These are phyloP conservation scores for Erpornis zantholeuca DNA, from an alignment of 2,113 vertebrate genomes.

Conservation along the genomic window DNA sequence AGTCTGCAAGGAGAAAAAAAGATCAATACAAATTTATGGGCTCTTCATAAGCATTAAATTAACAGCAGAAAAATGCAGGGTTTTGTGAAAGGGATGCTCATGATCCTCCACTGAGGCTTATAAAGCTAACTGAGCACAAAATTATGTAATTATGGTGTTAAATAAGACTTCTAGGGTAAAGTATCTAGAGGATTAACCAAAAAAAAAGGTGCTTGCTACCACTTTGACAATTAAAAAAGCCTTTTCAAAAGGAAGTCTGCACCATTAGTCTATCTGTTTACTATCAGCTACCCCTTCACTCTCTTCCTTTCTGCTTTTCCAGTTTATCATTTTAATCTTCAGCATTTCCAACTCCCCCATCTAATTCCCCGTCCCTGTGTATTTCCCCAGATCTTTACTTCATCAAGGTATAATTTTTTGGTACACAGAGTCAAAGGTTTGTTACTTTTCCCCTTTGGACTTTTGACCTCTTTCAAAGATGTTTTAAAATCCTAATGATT, in stretches of 20 bases:
- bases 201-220: neutral
- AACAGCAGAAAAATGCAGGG: conserved; percentile 16
- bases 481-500: neutral
- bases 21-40: conserved; percentile 61
- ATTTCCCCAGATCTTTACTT: neutral
- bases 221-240: neutral
- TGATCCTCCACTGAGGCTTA: conserved; percentile 6
- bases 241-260: neutral
- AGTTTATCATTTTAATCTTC: neutral
- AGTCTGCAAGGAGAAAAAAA: conserved; percentile 5
- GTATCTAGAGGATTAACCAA: neutral
- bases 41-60: conserved; percentile 63
- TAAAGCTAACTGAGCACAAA: conserved; percentile 49
- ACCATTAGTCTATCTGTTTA: neutral
- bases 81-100: neutral
- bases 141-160: conserved; percentile 46
- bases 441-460: neutral
- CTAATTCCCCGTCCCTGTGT: neutral
- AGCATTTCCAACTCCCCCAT: neutral
- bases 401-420: neutral
- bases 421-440: neutral
- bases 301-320: neutral
- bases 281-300: neutral
- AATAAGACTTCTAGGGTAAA: conserved; percentile 26
- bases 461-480: neutral